Base-by-base conservation (phyloP, 2,888 invertebrate species). In the Acanthosepion lycidas region DNA sequence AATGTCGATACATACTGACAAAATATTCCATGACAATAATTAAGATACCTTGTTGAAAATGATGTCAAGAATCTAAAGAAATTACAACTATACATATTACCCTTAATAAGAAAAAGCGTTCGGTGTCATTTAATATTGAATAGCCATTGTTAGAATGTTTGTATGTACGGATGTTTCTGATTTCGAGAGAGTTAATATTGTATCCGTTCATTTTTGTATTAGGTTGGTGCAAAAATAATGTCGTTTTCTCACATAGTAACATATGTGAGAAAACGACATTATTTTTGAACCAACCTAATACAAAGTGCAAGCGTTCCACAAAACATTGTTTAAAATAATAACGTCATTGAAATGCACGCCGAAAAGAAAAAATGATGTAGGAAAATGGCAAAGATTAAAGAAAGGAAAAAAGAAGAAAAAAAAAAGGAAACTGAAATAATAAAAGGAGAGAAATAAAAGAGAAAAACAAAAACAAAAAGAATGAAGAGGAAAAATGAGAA, bases 271-370 rank as follows among this genome's bases (percentile, higher is more conserved):
- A n/a, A n/a, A n/a, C n/a, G n/a, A n/a, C n/a, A n/a, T n/a, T n/a
- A n/a, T n/a, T n/a, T n/a, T n/a, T n/a, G n/a, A n/a, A n/a, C n/a
- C n/a, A n/a, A n/a, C n/a, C n/a, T n/a, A n/a, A n/a, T n/a, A 78
- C 5, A n/a, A 78, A 78, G 23, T 78, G 78, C 78, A n/a, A 9
- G 33, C n/a, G n/a, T 78, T 78, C 78, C 12, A 33, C 78, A 78
- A 78, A 78, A 78, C 33, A 78, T 78, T 78, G 78, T 78, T 78
- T 78, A 78, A 78, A 78, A 78, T 33, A 78, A 78, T 78, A 78
- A 15, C 78, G n/a, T n/a, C n/a, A 78, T 78, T 15, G 33, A n/a
- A 78, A n/a, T 78, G 33, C 33, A 78, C 3, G 20, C 3, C 20
- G 59, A 33, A 12, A 26, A 15, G 15, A 78, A 78, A 78, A n/a